Evolutionary conservation across 2,797 vertebrate genomes (phyloP).

Genomic region (Parauchenoglanis ngamensis): DNA sequence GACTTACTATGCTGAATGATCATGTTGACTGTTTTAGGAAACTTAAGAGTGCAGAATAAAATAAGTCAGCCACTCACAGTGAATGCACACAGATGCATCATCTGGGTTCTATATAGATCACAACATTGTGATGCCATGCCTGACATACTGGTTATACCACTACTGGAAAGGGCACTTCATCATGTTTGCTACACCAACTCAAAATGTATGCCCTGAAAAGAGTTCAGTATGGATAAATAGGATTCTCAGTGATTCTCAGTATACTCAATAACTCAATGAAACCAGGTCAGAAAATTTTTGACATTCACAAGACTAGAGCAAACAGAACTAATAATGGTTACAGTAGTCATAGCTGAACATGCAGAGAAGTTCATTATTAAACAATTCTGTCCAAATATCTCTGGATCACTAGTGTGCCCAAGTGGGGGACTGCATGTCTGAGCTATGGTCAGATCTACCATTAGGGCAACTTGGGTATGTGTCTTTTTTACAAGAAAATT

Average conservation of each 20-base stretch:
- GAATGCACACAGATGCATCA: neutral
- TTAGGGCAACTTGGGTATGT: neutral
- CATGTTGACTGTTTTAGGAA: neutral
- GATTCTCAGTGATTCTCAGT: neutral
- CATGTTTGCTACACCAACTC: neutral
- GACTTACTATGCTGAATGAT: neutral
- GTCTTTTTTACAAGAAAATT: neutral
- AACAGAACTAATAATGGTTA: neutral
- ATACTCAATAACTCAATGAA: neutral
- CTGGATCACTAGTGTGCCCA: neutral
- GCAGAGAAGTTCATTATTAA: neutral
- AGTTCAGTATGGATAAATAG: neutral
- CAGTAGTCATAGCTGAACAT: neutral
- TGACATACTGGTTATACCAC: neutral
- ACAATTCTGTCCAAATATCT: neutral
- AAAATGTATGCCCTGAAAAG: neutral
- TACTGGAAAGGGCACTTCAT: neutral
- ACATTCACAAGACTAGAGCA: neutral
- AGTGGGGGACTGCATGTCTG: neutral
- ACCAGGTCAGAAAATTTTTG: neutral
- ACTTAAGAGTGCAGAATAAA: neutral
- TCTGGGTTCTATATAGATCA: neutral
- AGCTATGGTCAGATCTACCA: neutral
- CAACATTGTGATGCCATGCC: neutral
- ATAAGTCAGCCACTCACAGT: neutral